phyloP scores from a whole-genome alignment of 2,113 vertebrate genomes.

The Oncorhynchus tshawytscha region DNA sequence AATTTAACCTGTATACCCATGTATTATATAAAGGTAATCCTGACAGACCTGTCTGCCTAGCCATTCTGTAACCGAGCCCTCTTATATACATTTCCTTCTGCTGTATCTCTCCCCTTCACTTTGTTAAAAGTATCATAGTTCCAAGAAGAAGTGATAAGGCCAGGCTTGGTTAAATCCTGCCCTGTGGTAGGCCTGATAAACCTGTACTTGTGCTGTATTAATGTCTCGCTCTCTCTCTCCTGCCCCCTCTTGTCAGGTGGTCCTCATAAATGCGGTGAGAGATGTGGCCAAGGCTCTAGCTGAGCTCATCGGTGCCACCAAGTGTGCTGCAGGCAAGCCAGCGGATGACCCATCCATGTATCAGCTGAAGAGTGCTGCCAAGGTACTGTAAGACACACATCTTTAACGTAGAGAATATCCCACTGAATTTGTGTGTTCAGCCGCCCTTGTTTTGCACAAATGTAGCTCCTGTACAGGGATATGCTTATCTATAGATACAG shows the following conservation, averaged over 20 bases:
- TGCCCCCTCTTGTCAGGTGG: conserved; percentile 77
- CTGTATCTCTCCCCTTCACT: conserved; percentile 37
- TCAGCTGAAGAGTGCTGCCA: conserved; percentile 96
- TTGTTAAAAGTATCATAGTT: conserved; percentile 52
- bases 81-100: not conserved
- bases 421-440: not conserved
- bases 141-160: conserved; percentile 50
- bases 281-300: conserved; percentile 98
- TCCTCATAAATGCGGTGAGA: conserved; percentile 96
- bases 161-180: conserved; percentile 50
- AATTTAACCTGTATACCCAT: not conserved
- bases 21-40: not conserved
- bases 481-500: not conserved
- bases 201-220: conserved; percentile 49
- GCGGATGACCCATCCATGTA: conserved; percentile 98
- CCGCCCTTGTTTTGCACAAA: not conserved
- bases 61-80: not conserved
- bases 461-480: not conserved
- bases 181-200: conserved; percentile 49
- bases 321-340: conserved; percentile 93
- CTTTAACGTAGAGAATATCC: not conserved
- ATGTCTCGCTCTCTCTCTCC: not conserved
- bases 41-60: not conserved
- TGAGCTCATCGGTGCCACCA: conserved; percentile 95
- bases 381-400: conserved; percentile 72